Conservation (phyloP, 2,888 invertebrate species). For the Macaria notata region DNA sequence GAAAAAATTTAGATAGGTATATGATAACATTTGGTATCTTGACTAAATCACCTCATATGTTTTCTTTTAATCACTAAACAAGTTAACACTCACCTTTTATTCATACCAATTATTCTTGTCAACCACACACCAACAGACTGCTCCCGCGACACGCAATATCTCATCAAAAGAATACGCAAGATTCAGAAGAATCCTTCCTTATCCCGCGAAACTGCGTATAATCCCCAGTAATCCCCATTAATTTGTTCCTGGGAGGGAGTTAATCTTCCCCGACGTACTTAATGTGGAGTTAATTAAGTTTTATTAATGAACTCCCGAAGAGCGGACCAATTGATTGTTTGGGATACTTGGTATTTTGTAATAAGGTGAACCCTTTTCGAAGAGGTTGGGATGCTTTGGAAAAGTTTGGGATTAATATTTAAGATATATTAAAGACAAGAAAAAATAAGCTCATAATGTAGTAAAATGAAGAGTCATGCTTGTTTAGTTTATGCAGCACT, state of each 20-base stretch:
- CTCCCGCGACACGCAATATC: conserved; percentile 15
- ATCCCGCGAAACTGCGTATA: conserved; percentile 45
- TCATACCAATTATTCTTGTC: too few species aligned
- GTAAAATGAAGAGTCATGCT: too few species aligned
- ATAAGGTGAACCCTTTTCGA: neutral
- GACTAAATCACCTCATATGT: too few species aligned
- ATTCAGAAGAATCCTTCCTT: conserved; percentile 10
- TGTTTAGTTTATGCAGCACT: too few species aligned
- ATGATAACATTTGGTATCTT: too few species aligned
- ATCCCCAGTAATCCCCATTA: conserved; percentile 70
- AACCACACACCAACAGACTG: neutral
- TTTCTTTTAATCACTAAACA: too few species aligned
- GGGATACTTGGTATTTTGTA: neutral
- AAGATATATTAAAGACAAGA: too few species aligned
- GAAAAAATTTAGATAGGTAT: too few species aligned
- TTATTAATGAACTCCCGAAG: conserved; percentile 62
- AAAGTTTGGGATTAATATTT: neutral
- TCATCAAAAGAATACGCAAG: conserved; percentile 21
- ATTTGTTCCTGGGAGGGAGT: conserved; percentile 69
- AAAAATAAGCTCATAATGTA: too few species aligned
- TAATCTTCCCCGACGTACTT: conserved; percentile 70
- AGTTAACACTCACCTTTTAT: too few species aligned
- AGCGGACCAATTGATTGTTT: conserved; percentile 18
- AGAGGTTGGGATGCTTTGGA: neutral
- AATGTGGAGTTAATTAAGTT: conserved; percentile 75